Evolutionary conservation across 1,140 invertebrate species (phyloP).

Genomic region (Eurosta solidaginis): DNA sequence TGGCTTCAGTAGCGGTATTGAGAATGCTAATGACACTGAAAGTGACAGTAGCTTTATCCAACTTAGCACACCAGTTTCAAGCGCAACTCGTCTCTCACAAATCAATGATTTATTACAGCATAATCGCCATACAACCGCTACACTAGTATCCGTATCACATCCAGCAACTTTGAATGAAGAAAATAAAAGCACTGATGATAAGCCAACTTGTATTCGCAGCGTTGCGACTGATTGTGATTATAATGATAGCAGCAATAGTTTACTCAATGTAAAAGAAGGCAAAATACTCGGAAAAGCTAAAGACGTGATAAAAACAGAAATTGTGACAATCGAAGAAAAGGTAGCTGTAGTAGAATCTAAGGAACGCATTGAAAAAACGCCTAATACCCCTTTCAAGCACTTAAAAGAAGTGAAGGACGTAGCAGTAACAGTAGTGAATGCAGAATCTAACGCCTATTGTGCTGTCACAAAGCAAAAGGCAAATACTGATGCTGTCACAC

Average conservation of each 20-base stretch:
- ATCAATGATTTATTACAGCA: constrained; percentile 57
- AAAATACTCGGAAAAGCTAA: neutral
- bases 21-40: constrained; percentile 12
- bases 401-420: no score
- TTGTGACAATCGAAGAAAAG: neutral
- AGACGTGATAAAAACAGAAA: neutral
- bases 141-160: constrained; percentile 50
- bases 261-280: neutral
- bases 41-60: constrained; percentile 47
- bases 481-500: neutral
- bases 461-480: no score
- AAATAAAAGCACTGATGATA: neutral
- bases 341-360: no score
- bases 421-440: no score
- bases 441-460: no score
- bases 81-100: constrained; percentile 53
- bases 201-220: neutral
- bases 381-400: no score
- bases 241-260: neutral
- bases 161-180: neutral
- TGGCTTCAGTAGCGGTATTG: neutral
- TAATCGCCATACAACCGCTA: constrained; percentile 53
- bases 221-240: neutral
- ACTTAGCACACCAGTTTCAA: constrained; percentile 47
- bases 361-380: no score